Evolutionary conservation across 1,140 invertebrate genomes (phyloP), one percentile per base, ranked within the genome.

Genomic region (Meteorus sp.): DNA sequence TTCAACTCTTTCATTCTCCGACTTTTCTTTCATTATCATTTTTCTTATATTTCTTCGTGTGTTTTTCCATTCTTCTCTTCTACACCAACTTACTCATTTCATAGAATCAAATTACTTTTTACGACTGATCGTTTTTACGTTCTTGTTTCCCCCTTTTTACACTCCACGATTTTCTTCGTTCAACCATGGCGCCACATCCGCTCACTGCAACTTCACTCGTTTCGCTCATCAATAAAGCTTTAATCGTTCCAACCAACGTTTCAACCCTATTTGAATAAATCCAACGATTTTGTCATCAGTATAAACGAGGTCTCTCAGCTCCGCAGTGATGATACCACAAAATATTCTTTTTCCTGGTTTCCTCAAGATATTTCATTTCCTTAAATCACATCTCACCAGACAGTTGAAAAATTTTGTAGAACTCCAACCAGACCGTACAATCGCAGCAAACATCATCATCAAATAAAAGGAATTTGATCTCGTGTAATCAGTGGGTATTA

Each of bases 101-200:
- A 23, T 4, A 29, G 54, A 58, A 58, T 39, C 51, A 33, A 60
- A 60, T 60, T 48, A 60, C 52, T 58, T 58, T 58, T 58, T 58
- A 47, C 54, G 54, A 56, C 25, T 19, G 31, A 47, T 29, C 27
- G 9, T 29, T 4, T 29, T 9, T 9, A 5, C 27, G 27, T 29
- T 4, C 27, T 4, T 29, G 4, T 15, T 25, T 27, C 29, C n/a
- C 22, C 45, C n/a, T 27, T 11, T 29, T 7, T 25, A 27, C 13
- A 25, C 15, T 44, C 23, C 33, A 37, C 15, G 23, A 19, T 55
- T 31, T n/a, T n/a, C 41, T 11, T 60, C 50, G 57, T 52, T 47
- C 44, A 44, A 11, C 50, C 33, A 53, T 45, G 29, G 39, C n/a
- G n/a, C n/a, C n/a, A n/a, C n/a, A n/a, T n/a, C n/a, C 29, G 15